These are phyloP conservation scores for Neoseiulus cucumeris DNA, from an alignment of 1,140 invertebrate species.

Conservation along the genomic window DNA sequence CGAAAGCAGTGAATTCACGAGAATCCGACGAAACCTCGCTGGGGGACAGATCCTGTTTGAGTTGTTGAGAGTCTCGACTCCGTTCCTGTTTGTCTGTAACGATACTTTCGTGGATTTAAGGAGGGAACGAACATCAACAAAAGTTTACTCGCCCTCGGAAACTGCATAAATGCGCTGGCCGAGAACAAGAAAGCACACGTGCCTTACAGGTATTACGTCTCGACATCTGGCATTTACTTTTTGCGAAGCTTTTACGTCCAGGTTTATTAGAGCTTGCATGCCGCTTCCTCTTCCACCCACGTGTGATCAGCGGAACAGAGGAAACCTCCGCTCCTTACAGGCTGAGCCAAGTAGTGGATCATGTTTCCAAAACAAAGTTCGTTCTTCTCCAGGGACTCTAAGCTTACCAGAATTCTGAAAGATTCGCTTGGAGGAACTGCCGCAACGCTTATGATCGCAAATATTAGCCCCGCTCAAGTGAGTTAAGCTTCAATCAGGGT, in stretches of 20 bases:
- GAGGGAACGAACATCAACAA: conserved; percentile 90
- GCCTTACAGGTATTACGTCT: neutral
- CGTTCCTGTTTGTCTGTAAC: conserved; percentile 27
- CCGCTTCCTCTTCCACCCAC: too few relatives aligned
- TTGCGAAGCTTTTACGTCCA: too few relatives aligned
- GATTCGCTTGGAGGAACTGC: neutral
- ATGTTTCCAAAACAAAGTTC: too few relatives aligned
- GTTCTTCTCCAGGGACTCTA: neutral
- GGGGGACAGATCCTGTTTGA: too few relatives aligned
- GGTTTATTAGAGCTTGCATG: too few relatives aligned
- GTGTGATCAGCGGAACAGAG: too few relatives aligned
- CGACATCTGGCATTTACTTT: neutral
- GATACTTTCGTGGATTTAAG: conserved; percentile 45
- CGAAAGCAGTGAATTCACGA: too few relatives aligned
- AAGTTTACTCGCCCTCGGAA: conserved; percentile 71
- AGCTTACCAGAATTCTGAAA: neutral
- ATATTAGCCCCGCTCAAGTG: neutral
- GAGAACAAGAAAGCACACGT: conserved; percentile 33
- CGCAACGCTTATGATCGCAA: neutral
- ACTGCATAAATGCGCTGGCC: conserved; percentile 78
- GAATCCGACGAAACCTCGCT: too few relatives aligned
- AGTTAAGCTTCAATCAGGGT: neutral
- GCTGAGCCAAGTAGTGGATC: too few relatives aligned
- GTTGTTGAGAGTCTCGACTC: too few relatives aligned
- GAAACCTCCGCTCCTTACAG: too few relatives aligned